Percentiles rank a stretch among this genome's conserved stretches.
Conservation (phyloP, 2,113 vertebrate genomes). For the Anolis sagrei region DNA sequence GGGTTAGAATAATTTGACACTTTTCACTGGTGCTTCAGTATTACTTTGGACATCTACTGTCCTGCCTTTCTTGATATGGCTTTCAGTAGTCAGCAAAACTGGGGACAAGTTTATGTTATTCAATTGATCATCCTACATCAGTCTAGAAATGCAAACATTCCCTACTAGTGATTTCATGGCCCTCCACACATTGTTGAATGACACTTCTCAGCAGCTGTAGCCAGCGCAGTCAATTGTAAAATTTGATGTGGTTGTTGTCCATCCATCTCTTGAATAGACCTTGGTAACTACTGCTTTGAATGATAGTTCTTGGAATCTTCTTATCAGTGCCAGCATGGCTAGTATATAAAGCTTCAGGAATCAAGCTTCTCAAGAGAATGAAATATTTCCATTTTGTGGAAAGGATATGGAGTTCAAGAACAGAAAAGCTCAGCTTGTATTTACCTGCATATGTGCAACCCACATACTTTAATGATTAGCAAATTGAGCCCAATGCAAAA, state of each 20-base stretch:
- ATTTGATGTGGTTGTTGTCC: background rate
- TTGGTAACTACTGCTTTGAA: too few relatives aligned
- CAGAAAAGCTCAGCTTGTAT: background rate
- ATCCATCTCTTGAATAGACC: too few relatives aligned
- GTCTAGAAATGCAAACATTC: background rate
- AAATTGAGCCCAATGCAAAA: background rate
- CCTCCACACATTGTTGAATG: background rate
- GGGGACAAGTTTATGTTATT: background rate
- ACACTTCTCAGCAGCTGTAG: background rate
- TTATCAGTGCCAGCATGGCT: too few relatives aligned
- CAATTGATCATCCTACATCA: background rate
- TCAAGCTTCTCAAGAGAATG: background rate
- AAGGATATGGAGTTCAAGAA: background rate
- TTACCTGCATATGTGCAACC: background rate
- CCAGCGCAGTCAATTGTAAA: background rate
- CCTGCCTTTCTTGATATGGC: background rate
- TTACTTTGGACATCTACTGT: background rate
- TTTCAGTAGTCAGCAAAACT: background rate
- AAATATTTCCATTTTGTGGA: background rate
- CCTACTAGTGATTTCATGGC: background rate
- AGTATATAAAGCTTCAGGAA: background rate
- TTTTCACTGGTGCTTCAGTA: background rate
- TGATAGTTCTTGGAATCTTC: too few relatives aligned
- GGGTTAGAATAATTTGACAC: background rate
- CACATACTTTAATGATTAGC: background rate